Conservation (phyloP, 2,113 vertebrate species). For the Cheirogaleus medius region DNA sequence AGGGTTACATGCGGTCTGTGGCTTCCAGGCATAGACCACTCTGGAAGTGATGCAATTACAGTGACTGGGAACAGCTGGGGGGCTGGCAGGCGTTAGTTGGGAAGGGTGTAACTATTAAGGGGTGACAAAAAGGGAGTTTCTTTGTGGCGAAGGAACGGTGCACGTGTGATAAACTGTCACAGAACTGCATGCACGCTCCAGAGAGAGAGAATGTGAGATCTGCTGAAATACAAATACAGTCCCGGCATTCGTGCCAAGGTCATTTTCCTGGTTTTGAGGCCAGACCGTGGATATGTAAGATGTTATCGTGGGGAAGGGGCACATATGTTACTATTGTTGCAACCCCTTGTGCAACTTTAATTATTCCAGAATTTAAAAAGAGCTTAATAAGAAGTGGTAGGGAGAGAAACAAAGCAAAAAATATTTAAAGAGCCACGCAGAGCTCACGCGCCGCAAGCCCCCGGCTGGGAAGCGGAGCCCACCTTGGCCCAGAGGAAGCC, state of each 20-base stretch:
- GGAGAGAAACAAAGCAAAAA: background rate
- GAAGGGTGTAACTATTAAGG: too few species aligned
- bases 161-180: background rate
- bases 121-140: background rate
- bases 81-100: background rate
- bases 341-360: background rate
- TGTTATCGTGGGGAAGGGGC: fast-evolving
- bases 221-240: background rate
- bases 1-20: too few species aligned
- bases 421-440: fast-evolving
- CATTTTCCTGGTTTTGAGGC: background rate
- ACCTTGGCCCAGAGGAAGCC: slow-evolving; percentile 97
- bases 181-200: background rate
- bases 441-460: fast-evolving
- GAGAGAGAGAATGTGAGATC: background rate
- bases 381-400: background rate
- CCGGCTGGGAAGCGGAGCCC: background rate
- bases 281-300: too few species aligned
- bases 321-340: fast-evolving
- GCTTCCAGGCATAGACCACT: background rate
- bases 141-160: background rate
- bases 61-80: background rate
- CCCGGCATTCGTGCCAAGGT: fast-evolving
- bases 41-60: background rate
- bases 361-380: background rate